Conservation (phyloP, 2,113 vertebrate species). For the Passerina amoena region DNA sequence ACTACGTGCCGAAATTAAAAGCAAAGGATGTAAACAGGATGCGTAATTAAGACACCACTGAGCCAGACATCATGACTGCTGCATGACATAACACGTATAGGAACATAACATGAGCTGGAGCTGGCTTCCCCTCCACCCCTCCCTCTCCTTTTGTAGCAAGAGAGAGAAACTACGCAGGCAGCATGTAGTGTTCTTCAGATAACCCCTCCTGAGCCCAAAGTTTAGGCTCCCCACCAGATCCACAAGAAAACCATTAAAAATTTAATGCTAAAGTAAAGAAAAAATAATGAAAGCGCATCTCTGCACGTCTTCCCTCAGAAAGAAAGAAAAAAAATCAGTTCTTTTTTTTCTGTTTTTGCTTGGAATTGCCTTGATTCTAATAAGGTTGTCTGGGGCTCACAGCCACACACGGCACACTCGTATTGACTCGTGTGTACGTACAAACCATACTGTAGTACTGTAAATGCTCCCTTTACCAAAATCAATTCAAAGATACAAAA, state of each 20-base stretch:
- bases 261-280: slow-evolving; percentile 8
- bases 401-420: neutral
- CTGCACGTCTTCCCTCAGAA: accelerated
- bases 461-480: slow-evolving; percentile 75
- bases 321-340: neutral
- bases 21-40: slow-evolving; percentile 87
- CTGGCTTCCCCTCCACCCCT: slow-evolving; percentile 8
- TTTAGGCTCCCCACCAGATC: neutral
- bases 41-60: slow-evolving; percentile 79
- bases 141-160: slow-evolving; percentile 26
- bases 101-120: slow-evolving; percentile 18
- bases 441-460: slow-evolving; percentile 39
- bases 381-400: neutral
- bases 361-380: slow-evolving; percentile 21
- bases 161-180: slow-evolving; percentile 9
- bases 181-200: neutral
- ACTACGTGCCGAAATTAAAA: slow-evolving; percentile 78
- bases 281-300: slow-evolving; percentile 11
- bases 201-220: neutral
- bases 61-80: slow-evolving; percentile 77
- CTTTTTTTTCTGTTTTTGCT: neutral
- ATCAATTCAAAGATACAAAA: slow-evolving; percentile 79
- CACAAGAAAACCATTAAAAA: slow-evolving; percentile 2
- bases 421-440: slow-evolving; percentile 32
- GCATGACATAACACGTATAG: slow-evolving; percentile 66